phyloP scores from a whole-genome alignment of 2,888 invertebrate genomes.

The Athetis lepigone region DNA sequence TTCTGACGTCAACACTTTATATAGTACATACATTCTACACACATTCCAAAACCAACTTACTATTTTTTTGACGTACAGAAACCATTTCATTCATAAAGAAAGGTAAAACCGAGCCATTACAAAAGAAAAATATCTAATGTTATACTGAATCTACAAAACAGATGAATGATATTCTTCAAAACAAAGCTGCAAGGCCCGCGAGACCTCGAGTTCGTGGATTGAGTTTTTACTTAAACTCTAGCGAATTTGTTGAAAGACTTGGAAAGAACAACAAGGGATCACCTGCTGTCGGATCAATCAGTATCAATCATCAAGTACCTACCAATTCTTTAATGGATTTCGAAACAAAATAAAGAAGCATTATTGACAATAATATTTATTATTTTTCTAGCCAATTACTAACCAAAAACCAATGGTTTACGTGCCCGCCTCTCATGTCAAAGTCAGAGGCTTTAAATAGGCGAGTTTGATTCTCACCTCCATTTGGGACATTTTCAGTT shows the following conservation, averaged over 20 bases:
- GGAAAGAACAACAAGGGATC: slow-evolving; percentile 23
- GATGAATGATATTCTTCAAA: slow-evolving; percentile 35
- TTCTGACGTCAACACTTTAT: slow-evolving; percentile 4
- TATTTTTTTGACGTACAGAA: slow-evolving; percentile 9
- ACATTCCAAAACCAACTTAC: slow-evolving; percentile 22
- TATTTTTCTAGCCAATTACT: no score
- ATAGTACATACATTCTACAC: no score
- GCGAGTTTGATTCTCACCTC: no score
- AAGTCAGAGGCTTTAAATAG: no score
- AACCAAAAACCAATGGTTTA: no score
- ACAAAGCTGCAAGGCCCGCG: slow-evolving; percentile 26
- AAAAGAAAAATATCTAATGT: slow-evolving; percentile 25
- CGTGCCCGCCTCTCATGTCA: no score
- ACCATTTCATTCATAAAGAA: slow-evolving; percentile 21
- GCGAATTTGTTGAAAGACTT: slow-evolving; percentile 30
- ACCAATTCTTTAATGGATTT: slow-evolving; percentile 30
- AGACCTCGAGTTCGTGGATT: slow-evolving; percentile 13
- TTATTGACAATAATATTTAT: slow-evolving; percentile 1
- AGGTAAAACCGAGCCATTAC: slow-evolving; percentile 5
- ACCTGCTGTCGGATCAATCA: slow-evolving; percentile 47
- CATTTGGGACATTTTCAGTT: no score
- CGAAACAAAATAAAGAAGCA: slow-evolving; percentile 1
- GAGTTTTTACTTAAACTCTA: slow-evolving; percentile 27
- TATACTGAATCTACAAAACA: slow-evolving; percentile 28
- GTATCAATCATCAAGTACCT: slow-evolving; percentile 32